Evolutionary conservation across 2,888 invertebrate genomes (phyloP).

Genomic region (Polydrusus tereticollis): DNA sequence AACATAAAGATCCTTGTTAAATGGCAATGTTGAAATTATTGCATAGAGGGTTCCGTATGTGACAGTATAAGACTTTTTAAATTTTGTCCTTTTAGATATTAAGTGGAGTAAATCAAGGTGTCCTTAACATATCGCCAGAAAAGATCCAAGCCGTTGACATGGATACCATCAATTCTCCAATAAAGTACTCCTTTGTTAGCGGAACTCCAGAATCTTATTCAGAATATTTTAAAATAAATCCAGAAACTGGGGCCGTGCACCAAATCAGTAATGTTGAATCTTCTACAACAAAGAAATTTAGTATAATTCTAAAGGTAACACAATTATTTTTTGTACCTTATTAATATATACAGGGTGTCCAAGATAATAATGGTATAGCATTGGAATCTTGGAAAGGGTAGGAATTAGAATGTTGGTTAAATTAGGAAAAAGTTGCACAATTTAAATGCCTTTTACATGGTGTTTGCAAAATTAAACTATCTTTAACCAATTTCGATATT

Average conservation of each 20-base stretch:
- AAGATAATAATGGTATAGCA: not conserved
- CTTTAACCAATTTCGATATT: too few species aligned
- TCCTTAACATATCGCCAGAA: conserved; percentile 86
- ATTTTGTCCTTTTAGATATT: conserved; percentile 75
- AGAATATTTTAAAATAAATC: conserved; percentile 87
- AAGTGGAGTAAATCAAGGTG: conserved; percentile 86
- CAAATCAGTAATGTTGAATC: conserved; percentile 87
- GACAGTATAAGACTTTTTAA: too few species aligned
- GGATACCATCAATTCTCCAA: conserved; percentile 88
- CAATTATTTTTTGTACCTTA: too few species aligned
- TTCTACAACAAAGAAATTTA: conserved; percentile 81
- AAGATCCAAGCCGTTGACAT: conserved; percentile 92
- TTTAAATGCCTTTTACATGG: too few species aligned
- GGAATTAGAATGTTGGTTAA: too few species aligned
- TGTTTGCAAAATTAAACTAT: too few species aligned
- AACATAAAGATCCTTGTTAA: too few species aligned
- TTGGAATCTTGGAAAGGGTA: too few species aligned
- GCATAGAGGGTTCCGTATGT: too few species aligned
- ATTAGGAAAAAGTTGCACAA: too few species aligned
- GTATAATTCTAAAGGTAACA: conserved; percentile 82
- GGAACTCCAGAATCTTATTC: conserved; percentile 83
- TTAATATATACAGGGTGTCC: not conserved
- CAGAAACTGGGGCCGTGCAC: conserved; percentile 82
- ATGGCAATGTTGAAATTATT: too few species aligned
- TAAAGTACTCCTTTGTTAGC: conserved; percentile 84